Base-by-base conservation (phyloP, 2,888 invertebrate genomes). In the Sclerodermus sp. region DNA sequence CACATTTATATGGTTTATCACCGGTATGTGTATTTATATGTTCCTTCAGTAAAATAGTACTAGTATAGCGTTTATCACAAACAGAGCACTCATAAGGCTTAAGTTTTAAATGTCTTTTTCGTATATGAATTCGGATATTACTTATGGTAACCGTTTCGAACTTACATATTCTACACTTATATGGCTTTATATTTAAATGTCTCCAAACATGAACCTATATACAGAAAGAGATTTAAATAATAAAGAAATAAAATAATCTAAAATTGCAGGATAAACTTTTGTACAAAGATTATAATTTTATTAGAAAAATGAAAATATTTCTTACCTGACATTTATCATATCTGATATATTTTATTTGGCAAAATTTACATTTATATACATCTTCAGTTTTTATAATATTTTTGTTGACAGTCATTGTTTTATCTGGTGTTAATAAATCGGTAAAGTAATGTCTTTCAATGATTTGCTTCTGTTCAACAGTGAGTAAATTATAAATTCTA, bases 91-190 rank as follows among this genome's bases (percentile, higher is more conserved):
- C 53, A 17, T 65, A 74, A 0, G 74, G 74, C 46, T 74, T 74
- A 29, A 74, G 68, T 56, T 73, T 73, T 10, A 74, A 52, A 46
- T 74, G 74, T 44, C 70, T 69, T 42, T 74, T 74, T 30, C 73
- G 61, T 4, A 74, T 70, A 43, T 74, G 74, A 30, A 67, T 67
- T 0, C 74, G 65, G 32, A 74, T 64, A 41, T 74, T 73, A 30
- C 66, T 73, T 1, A 73, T 58, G 1, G 73, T 74, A 1, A 74
- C 66, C 0, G 74, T 74, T 1, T 70, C 45, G 36, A 72, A 74
- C 8, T 66, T 59, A 39, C 74, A 74, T 0, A 53, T 60, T 40
- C 51, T 68, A 46, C 74, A 74, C 13, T 67, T 58, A 48, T 66
- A 74, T 0, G 74, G 74, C 48, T 66, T 71, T 66, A 74, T 74